Conservation (phyloP, 2,888 invertebrate genomes). For the Eubasilissa splendida region DNA sequence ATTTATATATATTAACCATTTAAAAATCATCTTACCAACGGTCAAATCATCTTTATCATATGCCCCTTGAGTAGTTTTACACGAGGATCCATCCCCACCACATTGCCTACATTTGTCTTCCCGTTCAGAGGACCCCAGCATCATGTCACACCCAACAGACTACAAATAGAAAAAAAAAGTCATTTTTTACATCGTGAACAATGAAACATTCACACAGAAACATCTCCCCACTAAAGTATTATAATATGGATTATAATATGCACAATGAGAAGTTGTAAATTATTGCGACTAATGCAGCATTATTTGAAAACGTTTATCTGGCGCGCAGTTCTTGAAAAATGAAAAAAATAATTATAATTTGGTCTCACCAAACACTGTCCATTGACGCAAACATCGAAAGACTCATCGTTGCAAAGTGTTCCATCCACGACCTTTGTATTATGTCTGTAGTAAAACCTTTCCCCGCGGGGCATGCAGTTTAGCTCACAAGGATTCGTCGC, state of each 20-base stretch:
- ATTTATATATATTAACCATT: background rate
- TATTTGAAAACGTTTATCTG: too few species aligned
- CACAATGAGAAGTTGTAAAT: too few species aligned
- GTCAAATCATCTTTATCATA: slow-evolving; percentile 82
- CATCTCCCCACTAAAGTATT: too few species aligned
- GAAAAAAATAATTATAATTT: slow-evolving; percentile 35
- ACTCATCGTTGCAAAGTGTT: slow-evolving; percentile 86
- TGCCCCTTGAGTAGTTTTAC: slow-evolving; percentile 83
- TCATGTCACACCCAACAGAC: slow-evolving; percentile 95
- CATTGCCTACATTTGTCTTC: slow-evolving; percentile 95
- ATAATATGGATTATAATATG: too few species aligned
- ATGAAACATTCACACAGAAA: too few species aligned
- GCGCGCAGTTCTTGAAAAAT: background rate
- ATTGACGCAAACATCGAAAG: slow-evolving; percentile 93
- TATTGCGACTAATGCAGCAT: too few species aligned
- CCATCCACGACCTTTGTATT: slow-evolving; percentile 87
- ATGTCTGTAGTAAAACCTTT: slow-evolving; percentile 92
- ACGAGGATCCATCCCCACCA: slow-evolving; percentile 92
- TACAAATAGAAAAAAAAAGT: slow-evolving; percentile 62
- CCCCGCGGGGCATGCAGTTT: slow-evolving; percentile 94
- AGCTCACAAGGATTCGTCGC: slow-evolving; percentile 94
- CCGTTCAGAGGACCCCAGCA: slow-evolving; percentile 88
- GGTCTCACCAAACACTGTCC: slow-evolving; percentile 89
- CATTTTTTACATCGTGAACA: too few species aligned
- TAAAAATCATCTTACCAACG: slow-evolving; percentile 73